Evolutionary conservation across 1,140 invertebrate genomes (phyloP).

Genomic region (Cydia pomonella): DNA sequence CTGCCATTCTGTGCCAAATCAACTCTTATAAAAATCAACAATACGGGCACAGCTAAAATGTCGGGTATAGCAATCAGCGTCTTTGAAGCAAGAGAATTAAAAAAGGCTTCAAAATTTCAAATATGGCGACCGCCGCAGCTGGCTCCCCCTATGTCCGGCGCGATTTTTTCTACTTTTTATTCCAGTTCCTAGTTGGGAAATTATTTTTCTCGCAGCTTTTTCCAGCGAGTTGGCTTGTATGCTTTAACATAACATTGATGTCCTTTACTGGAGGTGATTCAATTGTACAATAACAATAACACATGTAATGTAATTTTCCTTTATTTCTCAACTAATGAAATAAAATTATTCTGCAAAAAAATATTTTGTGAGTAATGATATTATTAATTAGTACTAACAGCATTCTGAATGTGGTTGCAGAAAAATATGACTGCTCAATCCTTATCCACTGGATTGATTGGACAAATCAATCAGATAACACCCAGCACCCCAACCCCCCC

Average conservation of each 20-base stretch:
- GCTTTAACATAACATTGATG: neutral
- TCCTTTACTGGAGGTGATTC: neutral
- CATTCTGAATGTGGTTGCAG: too few species aligned
- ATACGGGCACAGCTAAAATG: neutral
- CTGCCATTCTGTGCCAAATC: neutral
- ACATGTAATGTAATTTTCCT: too few species aligned
- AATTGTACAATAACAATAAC: too few species aligned
- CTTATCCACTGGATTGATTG: too few species aligned
- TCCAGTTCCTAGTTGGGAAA: neutral
- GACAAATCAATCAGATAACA: too few species aligned
- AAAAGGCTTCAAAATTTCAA: conserved; percentile 34
- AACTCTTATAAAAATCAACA: neutral
- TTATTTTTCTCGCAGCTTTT: conserved; percentile 16
- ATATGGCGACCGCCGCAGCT: conserved; percentile 7
- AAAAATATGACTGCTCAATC: too few species aligned
- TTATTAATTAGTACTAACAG: too few species aligned
- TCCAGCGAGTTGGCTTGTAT: neutral
- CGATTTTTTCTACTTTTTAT: conserved; percentile 8
- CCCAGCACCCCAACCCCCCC: too few species aligned
- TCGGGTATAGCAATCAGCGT: conserved; percentile 38
- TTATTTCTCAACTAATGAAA: too few species aligned
- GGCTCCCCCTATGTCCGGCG: conserved; percentile 17
- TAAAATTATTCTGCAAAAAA: too few species aligned
- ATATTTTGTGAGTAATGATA: too few species aligned
- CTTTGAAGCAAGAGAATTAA: conserved; percentile 40